Conservation (phyloP, 1,140 invertebrate genomes). For the Pomacea maculata region DNA sequence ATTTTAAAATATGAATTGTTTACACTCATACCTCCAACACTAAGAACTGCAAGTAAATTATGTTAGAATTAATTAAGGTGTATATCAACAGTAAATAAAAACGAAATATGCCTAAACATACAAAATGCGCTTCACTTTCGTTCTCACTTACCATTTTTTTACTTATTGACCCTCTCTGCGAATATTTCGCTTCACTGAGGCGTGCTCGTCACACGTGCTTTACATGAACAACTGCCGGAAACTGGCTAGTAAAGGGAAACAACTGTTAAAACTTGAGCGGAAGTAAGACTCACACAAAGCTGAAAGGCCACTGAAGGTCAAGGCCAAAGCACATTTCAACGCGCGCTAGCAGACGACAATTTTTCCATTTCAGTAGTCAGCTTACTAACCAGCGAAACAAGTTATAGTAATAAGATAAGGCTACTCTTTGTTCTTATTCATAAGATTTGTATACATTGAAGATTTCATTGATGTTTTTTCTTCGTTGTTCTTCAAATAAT, state of each 20-base stretch:
- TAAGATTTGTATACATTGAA: not conserved
- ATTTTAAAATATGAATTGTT: too few relatives aligned
- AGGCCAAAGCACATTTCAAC: not conserved
- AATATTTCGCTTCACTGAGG: constrained; percentile 3
- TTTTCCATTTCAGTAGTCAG: not conserved
- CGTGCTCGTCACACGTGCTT: not conserved
- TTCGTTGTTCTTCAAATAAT: too few relatives aligned
- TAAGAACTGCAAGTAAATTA: too few relatives aligned
- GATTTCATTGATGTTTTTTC: not conserved
- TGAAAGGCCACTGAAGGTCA: too few relatives aligned
- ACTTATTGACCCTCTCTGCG: not conserved
- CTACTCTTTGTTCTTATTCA: too few relatives aligned
- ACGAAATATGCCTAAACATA: too few relatives aligned
- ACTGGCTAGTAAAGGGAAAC: not conserved
- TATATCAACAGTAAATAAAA: too few relatives aligned
- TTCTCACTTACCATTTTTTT: too few relatives aligned
- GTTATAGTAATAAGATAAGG: not conserved
- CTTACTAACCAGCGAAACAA: not conserved
- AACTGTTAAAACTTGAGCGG: not conserved
- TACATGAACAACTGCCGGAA: not conserved
- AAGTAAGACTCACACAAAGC: too few relatives aligned
- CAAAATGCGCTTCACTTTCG: too few relatives aligned
- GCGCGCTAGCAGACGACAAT: not conserved
- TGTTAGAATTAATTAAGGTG: too few relatives aligned
- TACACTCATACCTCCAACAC: too few relatives aligned